Evolutionary conservation across 2,113 vertebrate genomes (phyloP).

Genomic region (Eurystomus gularis): DNA sequence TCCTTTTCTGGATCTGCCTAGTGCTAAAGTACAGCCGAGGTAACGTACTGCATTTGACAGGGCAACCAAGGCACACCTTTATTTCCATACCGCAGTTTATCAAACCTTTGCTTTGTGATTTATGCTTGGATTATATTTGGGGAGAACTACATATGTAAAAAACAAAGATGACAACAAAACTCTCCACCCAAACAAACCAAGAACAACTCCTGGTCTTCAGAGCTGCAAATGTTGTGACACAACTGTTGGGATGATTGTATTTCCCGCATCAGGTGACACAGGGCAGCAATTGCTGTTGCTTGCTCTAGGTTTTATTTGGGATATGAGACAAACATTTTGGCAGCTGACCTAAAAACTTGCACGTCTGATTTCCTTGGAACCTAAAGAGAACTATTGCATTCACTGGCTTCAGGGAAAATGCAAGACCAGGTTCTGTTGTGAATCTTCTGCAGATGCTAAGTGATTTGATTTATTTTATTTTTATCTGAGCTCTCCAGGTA

Average conservation of each 20-base stretch:
- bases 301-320: slow-evolving; percentile 6
- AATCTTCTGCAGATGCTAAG: background rate
- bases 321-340: background rate
- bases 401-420: background rate
- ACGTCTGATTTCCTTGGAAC: background rate
- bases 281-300: background rate
- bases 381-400: background rate
- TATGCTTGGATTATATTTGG: background rate
- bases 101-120: background rate
- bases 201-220: background rate
- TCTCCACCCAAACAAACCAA: background rate
- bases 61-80: background rate
- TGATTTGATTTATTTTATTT: background rate
- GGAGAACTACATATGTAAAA: background rate
- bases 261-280: background rate
- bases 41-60: background rate
- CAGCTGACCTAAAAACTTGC: background rate
- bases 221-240: background rate
- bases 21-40: background rate
- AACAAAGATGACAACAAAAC: background rate
- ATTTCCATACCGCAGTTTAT: background rate
- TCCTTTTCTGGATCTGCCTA: background rate
- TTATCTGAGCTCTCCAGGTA: background rate
- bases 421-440: background rate
- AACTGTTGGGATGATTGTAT: background rate